phyloP scores from a whole-genome alignment of 1,140 invertebrate species.

The Macrobrachium nipponense region DNA sequence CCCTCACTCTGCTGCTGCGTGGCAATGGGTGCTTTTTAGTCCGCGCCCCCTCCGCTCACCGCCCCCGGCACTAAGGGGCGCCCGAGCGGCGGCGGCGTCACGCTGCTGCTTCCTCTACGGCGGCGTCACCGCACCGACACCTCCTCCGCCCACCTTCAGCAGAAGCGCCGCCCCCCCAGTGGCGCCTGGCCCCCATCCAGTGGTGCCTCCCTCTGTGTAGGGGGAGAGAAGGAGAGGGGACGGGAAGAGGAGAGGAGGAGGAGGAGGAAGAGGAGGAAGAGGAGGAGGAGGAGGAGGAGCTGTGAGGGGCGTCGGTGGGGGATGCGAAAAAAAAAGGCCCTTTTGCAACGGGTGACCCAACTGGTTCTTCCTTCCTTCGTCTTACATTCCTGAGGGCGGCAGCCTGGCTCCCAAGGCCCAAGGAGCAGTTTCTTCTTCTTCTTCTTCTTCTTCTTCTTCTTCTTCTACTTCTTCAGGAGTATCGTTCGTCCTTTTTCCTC shows the following conservation, averaged over 20 bases:
- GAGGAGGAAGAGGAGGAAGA: background rate
- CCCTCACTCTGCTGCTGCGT: conserved; percentile 31
- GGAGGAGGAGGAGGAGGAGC: no score
- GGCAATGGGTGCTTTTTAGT: conserved; percentile 39
- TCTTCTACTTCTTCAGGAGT: no score
- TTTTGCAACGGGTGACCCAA: no score
- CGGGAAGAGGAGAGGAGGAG: background rate
- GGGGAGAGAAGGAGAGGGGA: background rate
- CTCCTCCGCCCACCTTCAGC: conserved; percentile 35
- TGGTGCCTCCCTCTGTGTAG: conserved; percentile 13
- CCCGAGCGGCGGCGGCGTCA: conserved; percentile 16
- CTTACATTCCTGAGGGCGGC: no score
- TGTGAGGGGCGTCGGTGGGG: no score
- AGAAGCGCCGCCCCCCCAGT: conserved; percentile 29
- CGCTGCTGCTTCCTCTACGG: conserved; percentile 2
- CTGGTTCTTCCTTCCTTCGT: no score
- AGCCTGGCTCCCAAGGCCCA: no score
- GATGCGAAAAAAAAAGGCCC: no score
- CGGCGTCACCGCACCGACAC: conserved; percentile 8
- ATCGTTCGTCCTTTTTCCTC: background rate
- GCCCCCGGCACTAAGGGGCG: conserved; percentile 19
- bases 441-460: no score
- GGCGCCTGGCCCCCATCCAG: conserved; percentile 51
- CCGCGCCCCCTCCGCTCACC: conserved; percentile 6
- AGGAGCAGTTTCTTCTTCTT: no score